Evolutionary conservation across 2,113 vertebrate species (phyloP).

Genomic region (Typhlomys cinereus): DNA sequence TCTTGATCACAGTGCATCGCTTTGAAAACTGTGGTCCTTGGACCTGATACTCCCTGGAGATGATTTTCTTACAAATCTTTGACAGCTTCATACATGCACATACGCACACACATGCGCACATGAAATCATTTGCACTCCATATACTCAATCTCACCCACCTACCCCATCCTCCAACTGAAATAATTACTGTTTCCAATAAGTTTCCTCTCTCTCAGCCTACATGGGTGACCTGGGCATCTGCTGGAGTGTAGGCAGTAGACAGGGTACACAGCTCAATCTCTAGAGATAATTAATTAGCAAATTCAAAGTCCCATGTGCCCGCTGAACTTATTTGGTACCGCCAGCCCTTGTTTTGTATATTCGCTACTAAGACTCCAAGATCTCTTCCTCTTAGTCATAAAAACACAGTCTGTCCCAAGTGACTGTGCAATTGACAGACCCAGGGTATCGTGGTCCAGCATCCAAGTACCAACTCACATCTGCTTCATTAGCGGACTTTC

Average conservation of each 20-base stretch:
- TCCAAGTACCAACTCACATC: background rate
- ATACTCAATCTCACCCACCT: too few species aligned
- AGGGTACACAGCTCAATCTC: too few species aligned
- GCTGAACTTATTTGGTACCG: background rate
- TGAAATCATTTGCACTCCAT: too few species aligned
- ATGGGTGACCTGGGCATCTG: too few species aligned
- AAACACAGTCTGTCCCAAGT: slow-evolving; percentile 31
- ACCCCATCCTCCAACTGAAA: too few species aligned
- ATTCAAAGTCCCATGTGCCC: background rate
- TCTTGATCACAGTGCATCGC: background rate
- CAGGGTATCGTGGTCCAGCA: too few species aligned
- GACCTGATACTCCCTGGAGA: background rate
- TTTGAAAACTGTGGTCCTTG: background rate
- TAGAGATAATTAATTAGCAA: slow-evolving; percentile 3
- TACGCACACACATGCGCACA: too few species aligned
- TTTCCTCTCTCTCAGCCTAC: too few species aligned
- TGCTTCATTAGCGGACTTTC: background rate
- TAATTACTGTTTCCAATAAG: too few species aligned
- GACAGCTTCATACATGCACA: too few species aligned
- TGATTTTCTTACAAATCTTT: too few species aligned
- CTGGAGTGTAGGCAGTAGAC: too few species aligned
- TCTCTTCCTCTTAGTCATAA: slow-evolving; percentile 15
- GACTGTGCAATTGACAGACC: background rate
- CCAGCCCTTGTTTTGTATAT: background rate
- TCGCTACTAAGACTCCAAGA: background rate